phyloP scores from a whole-genome alignment of 2,888 invertebrate species.

The Diarsia mendica region DNA sequence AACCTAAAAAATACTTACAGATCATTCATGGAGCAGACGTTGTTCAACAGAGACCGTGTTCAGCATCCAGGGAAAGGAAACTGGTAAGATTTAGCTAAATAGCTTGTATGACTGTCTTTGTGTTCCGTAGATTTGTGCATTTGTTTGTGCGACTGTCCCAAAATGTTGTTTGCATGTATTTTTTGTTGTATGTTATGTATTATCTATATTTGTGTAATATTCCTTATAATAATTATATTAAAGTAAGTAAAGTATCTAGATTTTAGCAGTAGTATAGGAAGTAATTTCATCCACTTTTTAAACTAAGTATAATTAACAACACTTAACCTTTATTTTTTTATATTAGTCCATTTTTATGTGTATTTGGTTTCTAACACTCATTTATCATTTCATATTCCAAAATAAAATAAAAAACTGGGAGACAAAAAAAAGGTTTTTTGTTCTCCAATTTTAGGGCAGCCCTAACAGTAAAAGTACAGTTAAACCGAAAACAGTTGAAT shows the following conservation, averaged over 20 bases:
- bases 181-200: constrained; percentile 8
- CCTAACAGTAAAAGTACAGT: constrained; percentile 1
- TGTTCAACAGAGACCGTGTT: constrained; percentile 90
- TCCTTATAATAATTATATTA: background rate
- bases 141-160: constrained; percentile 16
- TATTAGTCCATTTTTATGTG: background rate
- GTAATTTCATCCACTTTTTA: background rate
- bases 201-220: background rate
- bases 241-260: background rate
- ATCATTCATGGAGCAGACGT: constrained; percentile 82
- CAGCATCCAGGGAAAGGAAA: constrained; percentile 92
- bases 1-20: constrained; percentile 66
- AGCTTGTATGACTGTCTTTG: background rate
- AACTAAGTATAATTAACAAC: background rate
- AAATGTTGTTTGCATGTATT: constrained; percentile 36
- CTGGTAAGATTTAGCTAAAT: constrained; percentile 86
- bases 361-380: background rate
- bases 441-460: constrained; percentile 2
- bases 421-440: background rate
- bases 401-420: background rate
- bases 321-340: background rate
- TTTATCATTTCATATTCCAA: background rate
- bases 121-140: background rate
- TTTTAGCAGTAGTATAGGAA: background rate
- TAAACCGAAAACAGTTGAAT: background rate